Base-by-base conservation (phyloP, 2,888 invertebrate species). In the Cryptocheilus praepositus region DNA sequence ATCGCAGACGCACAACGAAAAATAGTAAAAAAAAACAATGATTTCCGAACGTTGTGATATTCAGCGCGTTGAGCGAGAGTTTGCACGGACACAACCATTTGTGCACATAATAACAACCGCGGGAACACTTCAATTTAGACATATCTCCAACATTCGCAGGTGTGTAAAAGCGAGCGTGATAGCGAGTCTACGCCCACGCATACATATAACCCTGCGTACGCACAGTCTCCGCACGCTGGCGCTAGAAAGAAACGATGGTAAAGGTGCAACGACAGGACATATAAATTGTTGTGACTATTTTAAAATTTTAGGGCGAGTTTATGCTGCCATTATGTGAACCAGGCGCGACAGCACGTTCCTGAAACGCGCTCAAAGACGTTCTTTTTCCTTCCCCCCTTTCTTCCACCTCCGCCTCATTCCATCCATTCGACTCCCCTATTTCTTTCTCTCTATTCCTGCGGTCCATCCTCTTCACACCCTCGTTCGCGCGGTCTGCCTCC, bases 211-310 rank as follows among this genome's bases (percentile, higher is more conserved):
- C 16, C 49, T 8, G 4, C 49, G 49, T 49, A 49, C 18, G 18
- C 49, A 49, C 49, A 3, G 16, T 18, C 49, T 49, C n/a, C 5
- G 16, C 18, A 5, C 49, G 8, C 49, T 4, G 28, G 21, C 18
- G 36, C 25, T 54, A 51, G 36, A 7, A 36, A 36, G 36, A 36
- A 64, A 56, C 59, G 62, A 66, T 55, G 59, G 64, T 55, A 57
- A 73, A 85, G 85, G 83, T 86, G 85, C 81, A 80, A 83, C 81
- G 82, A 81, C 86, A 85, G 88, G 87, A 87, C 86, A 85, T 86
- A 86, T 88, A 88, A 87, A 88, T 88, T 86, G 83, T 84, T 82
- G 79, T 71, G 81, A 82, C 85, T 87, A 87, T 87, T 87, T 87
- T 80, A 81, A 86, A 86, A 86, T 85, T 83, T 83, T 83, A 85